Percentiles rank a stretch among this genome's conserved stretches.
These are phyloP conservation scores for Oceanites oceanicus DNA, from an alignment of 2,113 vertebrate genomes.

Conservation along the genomic window DNA sequence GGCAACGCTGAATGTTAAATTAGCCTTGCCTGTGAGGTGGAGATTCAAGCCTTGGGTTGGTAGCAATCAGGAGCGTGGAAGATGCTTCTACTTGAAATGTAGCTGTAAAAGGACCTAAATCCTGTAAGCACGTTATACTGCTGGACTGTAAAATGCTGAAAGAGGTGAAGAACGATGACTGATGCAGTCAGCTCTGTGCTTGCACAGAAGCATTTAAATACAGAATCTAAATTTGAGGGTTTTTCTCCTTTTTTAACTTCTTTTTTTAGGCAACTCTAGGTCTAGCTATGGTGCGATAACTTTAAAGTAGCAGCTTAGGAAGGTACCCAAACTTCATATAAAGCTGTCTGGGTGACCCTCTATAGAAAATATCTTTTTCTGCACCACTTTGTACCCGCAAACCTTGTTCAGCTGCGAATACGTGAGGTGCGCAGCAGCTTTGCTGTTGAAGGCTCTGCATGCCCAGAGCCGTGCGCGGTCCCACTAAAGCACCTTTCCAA, in stretches of 20 bases:
- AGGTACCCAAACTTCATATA: no score
- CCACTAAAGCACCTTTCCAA: neutral
- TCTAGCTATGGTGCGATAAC: no score
- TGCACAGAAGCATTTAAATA: neutral
- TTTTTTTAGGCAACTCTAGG: neutral
- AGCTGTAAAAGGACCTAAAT: neutral
- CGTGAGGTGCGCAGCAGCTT: neutral
- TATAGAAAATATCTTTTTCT: neutral
- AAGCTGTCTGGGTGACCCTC: neutral
- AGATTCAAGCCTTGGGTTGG: neutral
- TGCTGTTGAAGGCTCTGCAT: neutral
- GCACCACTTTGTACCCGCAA: neutral
- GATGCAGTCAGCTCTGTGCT: neutral
- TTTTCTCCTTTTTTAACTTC: neutral
- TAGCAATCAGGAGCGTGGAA: neutral
- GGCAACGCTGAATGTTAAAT: neutral
- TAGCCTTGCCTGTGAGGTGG: neutral
- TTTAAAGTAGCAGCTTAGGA: neutral
- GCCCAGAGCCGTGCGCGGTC: neutral
- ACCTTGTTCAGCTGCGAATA: neutral
- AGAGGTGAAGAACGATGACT: no score
- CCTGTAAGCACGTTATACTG: neutral
- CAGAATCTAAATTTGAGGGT: no score
- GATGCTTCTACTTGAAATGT: neutral
- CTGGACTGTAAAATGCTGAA: neutral